Evolutionary conservation across 2,797 vertebrate species (phyloP), one percentile per base, ranked within the genome.

Genomic region (Gymnothorax javanicus): DNA sequence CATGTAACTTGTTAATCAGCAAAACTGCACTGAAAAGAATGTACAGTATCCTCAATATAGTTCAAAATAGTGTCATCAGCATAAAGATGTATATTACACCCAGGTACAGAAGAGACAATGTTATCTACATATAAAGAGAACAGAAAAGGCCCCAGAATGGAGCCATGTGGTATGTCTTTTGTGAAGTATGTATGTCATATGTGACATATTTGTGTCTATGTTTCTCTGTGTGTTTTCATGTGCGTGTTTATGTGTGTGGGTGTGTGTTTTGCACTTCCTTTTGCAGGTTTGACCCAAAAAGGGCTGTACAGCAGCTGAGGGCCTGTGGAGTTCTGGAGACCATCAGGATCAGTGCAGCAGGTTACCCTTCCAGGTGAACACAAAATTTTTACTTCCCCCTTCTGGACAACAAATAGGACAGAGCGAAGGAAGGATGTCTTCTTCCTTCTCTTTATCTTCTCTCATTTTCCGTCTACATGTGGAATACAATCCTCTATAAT

Each of bases 291-390:
- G 96, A 97, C 89, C 95, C 96, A 0, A 94, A 94, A 89, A 89
- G 96, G 90, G 96, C 92, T 0, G 95, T 97, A 59, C 96, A 97
- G 91, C 97, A 97, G 92, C 89, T 97, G 83, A 91, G 95, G 91
- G 96, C 96, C 56, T 96, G 96, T 0, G 94, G 96, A 0, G 93
- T 97, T 58, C 90, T 97, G 92, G 96, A 96, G 92, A 97, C 96
- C 0, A 95, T 97, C 62, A 94, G 95, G 27, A 96, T 96, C 92
- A 97, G 96, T 7, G 93, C 96, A 43, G 94, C 94, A 2, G 97
- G 96, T 81, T 96, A 93, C 87, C 96, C 97, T 13, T 97, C 96
- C 93, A 97, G 96, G 97, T 95, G 89, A 82, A 4, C 84, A 82
- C 6, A 9, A 25, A 17, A n/a, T 62, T 60, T n/a, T 33, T 75